phyloP scores from a whole-genome alignment of 2,888 invertebrate genomes.

The Alviniconcha strummeri region DNA sequence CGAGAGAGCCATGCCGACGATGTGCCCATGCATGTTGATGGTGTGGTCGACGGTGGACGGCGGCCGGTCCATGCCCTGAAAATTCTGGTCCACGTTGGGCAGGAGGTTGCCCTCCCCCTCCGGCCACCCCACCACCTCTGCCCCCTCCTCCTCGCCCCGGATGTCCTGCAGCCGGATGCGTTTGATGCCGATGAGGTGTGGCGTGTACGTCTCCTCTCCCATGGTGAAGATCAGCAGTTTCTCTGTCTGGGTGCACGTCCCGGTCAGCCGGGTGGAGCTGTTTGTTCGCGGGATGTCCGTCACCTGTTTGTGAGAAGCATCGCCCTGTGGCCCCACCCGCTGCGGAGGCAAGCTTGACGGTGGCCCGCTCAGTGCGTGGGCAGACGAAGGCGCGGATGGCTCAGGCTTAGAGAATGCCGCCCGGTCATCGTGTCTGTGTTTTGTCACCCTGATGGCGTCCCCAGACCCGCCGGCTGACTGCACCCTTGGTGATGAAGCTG shows the following conservation, averaged over 20 bases:
- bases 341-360: not conserved
- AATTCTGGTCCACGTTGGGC: conserved; percentile 58
- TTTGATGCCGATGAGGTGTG: conserved; percentile 84
- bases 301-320: not conserved
- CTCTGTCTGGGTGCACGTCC: conserved; percentile 51
- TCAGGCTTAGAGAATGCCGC: no score
- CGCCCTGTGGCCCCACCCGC: no score
- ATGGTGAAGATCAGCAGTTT: conserved; percentile 89
- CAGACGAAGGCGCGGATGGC: no score
- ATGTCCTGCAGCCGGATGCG: conserved; percentile 80
- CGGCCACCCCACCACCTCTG: not conserved
- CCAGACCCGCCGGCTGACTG: no score
- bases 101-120: conserved; percentile 32
- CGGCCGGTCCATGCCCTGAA: conserved; percentile 49
- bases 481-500: no score
- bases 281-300: conserved; percentile 8
- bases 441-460: no score
- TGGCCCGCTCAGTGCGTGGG: not conserved
- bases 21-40: conserved; percentile 89
- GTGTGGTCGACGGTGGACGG: conserved; percentile 86
- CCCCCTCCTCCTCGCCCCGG: conserved; percentile 41
- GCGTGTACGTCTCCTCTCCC: conserved; percentile 87
- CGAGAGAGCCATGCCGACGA: conserved; percentile 89
- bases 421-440: not conserved
- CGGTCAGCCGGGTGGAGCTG: not conserved